phyloP scores from a whole-genome alignment of 1,140 invertebrate species.

The Lithobius niger region DNA sequence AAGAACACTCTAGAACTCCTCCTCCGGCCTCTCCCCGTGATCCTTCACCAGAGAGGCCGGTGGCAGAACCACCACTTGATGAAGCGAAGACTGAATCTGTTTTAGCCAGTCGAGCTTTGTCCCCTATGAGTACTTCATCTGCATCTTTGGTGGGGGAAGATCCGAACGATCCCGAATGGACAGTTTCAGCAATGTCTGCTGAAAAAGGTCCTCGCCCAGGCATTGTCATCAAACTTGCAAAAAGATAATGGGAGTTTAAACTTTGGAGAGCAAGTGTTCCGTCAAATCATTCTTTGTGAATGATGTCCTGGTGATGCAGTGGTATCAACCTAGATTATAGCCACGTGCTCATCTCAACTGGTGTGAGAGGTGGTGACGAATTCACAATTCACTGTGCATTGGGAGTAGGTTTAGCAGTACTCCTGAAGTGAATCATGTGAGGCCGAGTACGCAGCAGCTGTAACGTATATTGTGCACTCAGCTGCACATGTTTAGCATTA shows the following conservation, averaged over 20 bases:
- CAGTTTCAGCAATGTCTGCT: conserved; percentile 3
- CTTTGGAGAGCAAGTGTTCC: too few species aligned
- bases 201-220: conserved; percentile 2
- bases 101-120: conserved; percentile 26
- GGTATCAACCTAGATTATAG: too few species aligned
- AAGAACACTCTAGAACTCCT: conserved; percentile 29
- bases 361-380: too few species aligned
- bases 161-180: conserved; percentile 68
- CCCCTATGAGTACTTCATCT: conserved; percentile 43
- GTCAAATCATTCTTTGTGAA: too few species aligned
- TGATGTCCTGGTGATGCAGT: too few species aligned
- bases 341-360: too few species aligned
- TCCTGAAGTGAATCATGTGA: too few species aligned
- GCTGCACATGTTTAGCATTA: too few species aligned
- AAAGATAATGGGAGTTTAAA: conserved; percentile 1
- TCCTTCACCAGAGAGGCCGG: conserved; percentile 11
- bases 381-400: too few species aligned
- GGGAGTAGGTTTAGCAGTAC: too few species aligned
- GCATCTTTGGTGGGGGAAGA: conserved; percentile 53
- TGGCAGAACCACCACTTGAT: conserved; percentile 12
- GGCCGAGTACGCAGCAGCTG: too few species aligned
- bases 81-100: conserved; percentile 11
- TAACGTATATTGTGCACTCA: too few species aligned
- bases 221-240: conserved; percentile 4
- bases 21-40: conserved; percentile 14